Evolutionary conservation across 2,888 invertebrate species (phyloP).

Genomic region (Cryptus armator): DNA sequence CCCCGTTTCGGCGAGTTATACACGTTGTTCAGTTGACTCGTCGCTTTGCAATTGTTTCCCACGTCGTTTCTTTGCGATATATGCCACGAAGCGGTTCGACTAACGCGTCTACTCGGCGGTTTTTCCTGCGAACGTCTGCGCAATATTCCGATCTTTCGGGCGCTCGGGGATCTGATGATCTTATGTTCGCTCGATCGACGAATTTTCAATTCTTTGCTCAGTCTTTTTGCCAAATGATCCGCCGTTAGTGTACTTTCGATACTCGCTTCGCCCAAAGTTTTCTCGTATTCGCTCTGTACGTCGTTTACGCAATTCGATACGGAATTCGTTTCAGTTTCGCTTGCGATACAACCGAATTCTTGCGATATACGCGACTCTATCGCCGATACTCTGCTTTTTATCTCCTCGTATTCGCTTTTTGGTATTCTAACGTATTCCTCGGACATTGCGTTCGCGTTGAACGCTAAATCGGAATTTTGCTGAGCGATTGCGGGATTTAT

Average conservation of each 20-base stretch:
- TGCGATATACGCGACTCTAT: conserved; percentile 90
- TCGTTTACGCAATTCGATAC: conserved; percentile 86
- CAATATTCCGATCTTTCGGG: conserved; percentile 92
- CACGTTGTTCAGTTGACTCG: conserved; percentile 82
- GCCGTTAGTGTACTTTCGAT: conserved; percentile 88
- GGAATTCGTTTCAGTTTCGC: conserved; percentile 76
- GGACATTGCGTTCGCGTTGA: conserved; percentile 68
- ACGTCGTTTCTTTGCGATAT: conserved; percentile 79
- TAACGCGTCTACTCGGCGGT: conserved; percentile 78
- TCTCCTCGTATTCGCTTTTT: conserved; percentile 92
- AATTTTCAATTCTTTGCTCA: conserved; percentile 91
- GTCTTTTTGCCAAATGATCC: conserved; percentile 90
- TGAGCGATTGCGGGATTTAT: not conserved
- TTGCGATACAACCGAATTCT: conserved; percentile 86
- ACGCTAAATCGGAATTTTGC: conserved; percentile 4
- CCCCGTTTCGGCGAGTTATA: conserved; percentile 78
- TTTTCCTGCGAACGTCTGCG: conserved; percentile 90
- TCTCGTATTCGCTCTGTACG: conserved; percentile 91
- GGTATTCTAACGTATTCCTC: conserved; percentile 90
- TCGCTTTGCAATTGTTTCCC: conserved; percentile 61
- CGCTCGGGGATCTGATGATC: conserved; percentile 92
- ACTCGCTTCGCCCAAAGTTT: conserved; percentile 90
- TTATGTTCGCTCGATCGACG: conserved; percentile 90
- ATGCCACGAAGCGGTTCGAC: conserved; percentile 90
- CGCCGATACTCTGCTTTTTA: conserved; percentile 91